Evolutionary conservation across 1,140 invertebrate genomes (phyloP), one percentile per base, ranked within the genome.

Genomic region (Drosophila watanabei): DNA sequence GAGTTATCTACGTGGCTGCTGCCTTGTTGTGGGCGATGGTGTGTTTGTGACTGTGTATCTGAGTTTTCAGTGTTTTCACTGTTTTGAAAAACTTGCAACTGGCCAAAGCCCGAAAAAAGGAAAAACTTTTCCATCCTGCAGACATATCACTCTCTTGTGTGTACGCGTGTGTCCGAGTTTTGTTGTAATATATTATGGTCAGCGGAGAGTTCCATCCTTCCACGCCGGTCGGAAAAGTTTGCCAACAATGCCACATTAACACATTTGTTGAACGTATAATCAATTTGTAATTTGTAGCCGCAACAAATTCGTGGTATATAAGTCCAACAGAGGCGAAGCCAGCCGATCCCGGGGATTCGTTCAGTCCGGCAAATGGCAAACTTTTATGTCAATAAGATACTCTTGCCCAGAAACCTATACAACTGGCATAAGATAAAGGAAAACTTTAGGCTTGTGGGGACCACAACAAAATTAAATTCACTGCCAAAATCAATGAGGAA

Each of bases 261-360:
- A 90, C 86, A 90, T 90, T 90, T 90, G 86, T 90, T 90, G 86
- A 90, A 90, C 86, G 86, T 90, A 90, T 90, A 90, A 90, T 90
- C 86, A 90, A 90, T 90, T 90, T 90, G 86, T 90, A 90, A 90
- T 90, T 90, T 90, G 86, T 90, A 90, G 86, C 86, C 86, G 75
- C 86, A 90, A 79, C 86, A 90, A 90, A 90, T 88, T 89, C 81
- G 85, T 89, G 78, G 85, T 69, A 79, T 79, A 81, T 76, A 89
- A 81, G 75, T 81, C 65, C 77, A 77, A 30, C 62, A 51, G 45
- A 59, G 65, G 64, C 41, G 54, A 58, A 79, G 64, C 16, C 52
- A 79, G 64, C 16, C 52, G 52, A 37, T 45, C 46, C 48, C 28
- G 72, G 43, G 28, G 11, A 45, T 30, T 32, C 20, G 32, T 24